These are phyloP conservation scores for Petrolisthes cinctipes DNA, from an alignment of 2,888 invertebrate genomes.

Conservation along the genomic window DNA sequence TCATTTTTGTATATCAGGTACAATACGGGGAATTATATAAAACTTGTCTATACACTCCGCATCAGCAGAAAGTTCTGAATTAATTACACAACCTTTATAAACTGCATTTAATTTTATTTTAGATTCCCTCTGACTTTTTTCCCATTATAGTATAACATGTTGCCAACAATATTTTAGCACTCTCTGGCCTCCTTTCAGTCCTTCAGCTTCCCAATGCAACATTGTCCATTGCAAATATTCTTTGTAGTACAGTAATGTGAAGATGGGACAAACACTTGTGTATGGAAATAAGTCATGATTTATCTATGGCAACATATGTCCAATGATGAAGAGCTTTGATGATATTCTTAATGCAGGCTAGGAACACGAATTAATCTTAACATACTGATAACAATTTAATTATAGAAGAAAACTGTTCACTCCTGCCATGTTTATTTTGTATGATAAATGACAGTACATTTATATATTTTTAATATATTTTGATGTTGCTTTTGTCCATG, in stretches of 20 bases:
- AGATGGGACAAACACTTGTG: constrained; percentile 1
- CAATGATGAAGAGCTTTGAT: constrained; percentile 35
- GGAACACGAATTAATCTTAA: neutral
- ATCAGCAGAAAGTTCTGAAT: no score
- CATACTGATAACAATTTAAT: neutral
- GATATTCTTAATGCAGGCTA: constrained; percentile 7
- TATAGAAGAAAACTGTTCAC: constrained; percentile 4
- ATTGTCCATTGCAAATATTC: constrained; percentile 25
- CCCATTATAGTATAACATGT: neutral
- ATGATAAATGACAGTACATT: constrained; percentile 25
- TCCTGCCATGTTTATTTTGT: constrained; percentile 33
- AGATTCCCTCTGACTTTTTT: neutral
- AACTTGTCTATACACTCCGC: no score
- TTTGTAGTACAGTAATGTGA: constrained; percentile 24
- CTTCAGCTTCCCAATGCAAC: constrained; percentile 27
- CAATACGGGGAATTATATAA: no score
- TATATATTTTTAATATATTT: constrained; percentile 27
- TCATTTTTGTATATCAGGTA: neutral
- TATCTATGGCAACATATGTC: constrained; percentile 37
- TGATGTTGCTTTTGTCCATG: constrained; percentile 29
- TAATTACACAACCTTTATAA: no score
- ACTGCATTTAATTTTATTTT: no score
- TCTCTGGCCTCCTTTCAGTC: constrained; percentile 35
- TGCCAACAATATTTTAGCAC: neutral
- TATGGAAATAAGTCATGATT: neutral